Evolutionary conservation across 2,113 vertebrate species (phyloP).

Genomic region (human): GRCh38 chr2:181848001-181848500

Average conservation of each 20-base stretch:
- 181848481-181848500: slow-evolving; percentile 17
- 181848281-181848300: slow-evolving; percentile 46
- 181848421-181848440: slow-evolving; percentile 35
- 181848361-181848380: slow-evolving; percentile 55
- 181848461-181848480: not conserved
- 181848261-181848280: slow-evolving; percentile 38
- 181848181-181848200: not conserved
- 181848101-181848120: not conserved
- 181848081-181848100: slow-evolving; percentile 27
- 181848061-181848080: not conserved
- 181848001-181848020: slow-evolving; percentile 47
- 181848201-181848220: not conserved
- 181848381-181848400: slow-evolving; percentile 55
- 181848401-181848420: slow-evolving; percentile 40
- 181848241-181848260: not conserved
- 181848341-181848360: slow-evolving; percentile 43
- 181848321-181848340: slow-evolving; percentile 19
- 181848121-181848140: slow-evolving; percentile 33
- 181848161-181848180: slow-evolving; percentile 23
- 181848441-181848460: slow-evolving; percentile 59
- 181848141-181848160: slow-evolving; percentile 27
- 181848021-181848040: slow-evolving; percentile 46
- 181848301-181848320: slow-evolving; percentile 49
- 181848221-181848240: not conserved
- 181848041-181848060: not conserved